Percentiles rank a stretch among this genome's conserved stretches.
Conservation (phyloP, 2,797 vertebrate genomes). For the Malurus splendens region DNA sequence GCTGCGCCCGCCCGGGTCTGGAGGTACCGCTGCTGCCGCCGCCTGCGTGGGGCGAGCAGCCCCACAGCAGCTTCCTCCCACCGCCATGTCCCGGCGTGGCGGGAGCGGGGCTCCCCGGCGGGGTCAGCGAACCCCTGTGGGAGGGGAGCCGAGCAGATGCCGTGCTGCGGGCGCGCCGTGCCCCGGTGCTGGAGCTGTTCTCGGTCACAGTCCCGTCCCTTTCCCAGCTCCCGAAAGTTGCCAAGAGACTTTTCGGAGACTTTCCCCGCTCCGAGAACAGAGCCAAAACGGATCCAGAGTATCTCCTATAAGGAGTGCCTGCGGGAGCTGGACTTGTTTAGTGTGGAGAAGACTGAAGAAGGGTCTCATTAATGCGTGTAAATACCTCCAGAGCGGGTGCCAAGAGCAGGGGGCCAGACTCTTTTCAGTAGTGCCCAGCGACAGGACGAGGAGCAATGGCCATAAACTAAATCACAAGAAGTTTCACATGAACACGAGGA, state of each 20-base stretch:
- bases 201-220: no score
- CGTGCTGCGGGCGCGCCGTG: no score
- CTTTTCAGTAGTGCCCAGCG: neutral
- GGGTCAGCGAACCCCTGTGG: rapidly evolving
- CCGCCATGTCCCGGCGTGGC: neutral
- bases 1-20: neutral
- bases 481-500: neutral
- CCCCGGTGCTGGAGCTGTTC: neutral
- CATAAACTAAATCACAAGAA: neutral
- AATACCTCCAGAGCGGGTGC: neutral
- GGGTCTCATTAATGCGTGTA: neutral
- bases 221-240: neutral
- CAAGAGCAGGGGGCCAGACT: neutral
- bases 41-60: neutral
- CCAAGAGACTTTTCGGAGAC: neutral
- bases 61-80: neutral
- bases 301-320: neutral
- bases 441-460: neutral
- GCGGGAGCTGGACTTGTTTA: neutral
- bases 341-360: neutral
- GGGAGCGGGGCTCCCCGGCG: neutral
- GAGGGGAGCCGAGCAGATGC: neutral
- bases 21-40: neutral
- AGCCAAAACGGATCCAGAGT: neutral
- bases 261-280: neutral